phyloP scores from a whole-genome alignment of 1,140 invertebrate species.

The Arctopsyche grandis region DNA sequence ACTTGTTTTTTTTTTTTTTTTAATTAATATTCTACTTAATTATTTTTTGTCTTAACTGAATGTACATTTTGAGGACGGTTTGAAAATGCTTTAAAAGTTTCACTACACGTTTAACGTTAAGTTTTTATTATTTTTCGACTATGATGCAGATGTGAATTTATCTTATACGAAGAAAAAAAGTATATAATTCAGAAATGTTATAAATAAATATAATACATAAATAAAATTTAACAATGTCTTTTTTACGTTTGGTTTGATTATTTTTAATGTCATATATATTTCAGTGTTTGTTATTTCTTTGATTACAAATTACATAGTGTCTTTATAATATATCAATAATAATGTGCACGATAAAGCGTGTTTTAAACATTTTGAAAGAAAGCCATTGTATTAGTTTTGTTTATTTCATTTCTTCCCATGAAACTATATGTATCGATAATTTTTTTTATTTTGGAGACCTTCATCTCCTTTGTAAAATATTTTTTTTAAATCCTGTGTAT shows the following conservation, averaged over 20 bases:
- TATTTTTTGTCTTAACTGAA: not conserved
- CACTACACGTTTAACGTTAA: not conserved
- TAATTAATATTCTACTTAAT: not conserved
- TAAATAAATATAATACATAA: too few species aligned
- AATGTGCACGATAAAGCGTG: too few species aligned
- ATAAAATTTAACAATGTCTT: not conserved
- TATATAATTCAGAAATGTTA: too few species aligned
- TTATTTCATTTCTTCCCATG: not conserved
- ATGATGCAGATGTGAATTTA: too few species aligned
- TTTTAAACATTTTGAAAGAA: too few species aligned
- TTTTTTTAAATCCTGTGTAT: constrained; percentile 5
- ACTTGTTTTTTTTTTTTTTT: not conserved
- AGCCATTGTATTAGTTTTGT: not conserved
- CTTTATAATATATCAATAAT: too few species aligned
- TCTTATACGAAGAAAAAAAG: too few species aligned
- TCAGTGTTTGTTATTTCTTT: too few species aligned
- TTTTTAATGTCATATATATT: not conserved
- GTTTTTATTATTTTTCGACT: too few species aligned
- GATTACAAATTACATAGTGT: too few species aligned
- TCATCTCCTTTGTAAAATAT: not conserved
- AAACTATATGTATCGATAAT: not conserved
- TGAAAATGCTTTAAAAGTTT: not conserved
- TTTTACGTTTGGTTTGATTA: not conserved
- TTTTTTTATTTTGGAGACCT: not conserved
- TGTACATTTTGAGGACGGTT: not conserved